Percentiles rank a stretch among this genome's conserved stretches.
These are phyloP conservation scores for Orthosia incerta DNA, from an alignment of 2,888 invertebrate species.

Conservation along the genomic window DNA sequence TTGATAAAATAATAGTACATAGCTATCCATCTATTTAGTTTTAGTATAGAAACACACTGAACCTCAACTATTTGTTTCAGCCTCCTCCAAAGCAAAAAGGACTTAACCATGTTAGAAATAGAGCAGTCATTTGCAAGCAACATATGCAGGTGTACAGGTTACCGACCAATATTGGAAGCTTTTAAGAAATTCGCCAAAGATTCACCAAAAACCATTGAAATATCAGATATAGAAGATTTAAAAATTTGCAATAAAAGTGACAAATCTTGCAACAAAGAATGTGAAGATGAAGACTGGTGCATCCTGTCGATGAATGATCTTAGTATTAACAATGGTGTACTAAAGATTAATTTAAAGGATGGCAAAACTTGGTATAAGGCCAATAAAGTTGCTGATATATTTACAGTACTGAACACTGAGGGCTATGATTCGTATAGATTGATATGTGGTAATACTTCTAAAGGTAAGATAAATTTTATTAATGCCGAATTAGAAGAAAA, in stretches of 20 bases:
- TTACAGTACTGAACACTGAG: conserved; percentile 85
- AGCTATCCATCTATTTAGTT: too few species aligned
- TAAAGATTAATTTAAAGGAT: conserved; percentile 71
- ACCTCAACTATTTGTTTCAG: conserved; percentile 42
- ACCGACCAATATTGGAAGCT: conserved; percentile 94
- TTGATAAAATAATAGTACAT: too few species aligned
- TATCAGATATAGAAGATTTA: conserved; percentile 87
- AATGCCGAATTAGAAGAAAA: neutral
- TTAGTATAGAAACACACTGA: too few species aligned
- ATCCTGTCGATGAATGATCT: conserved; percentile 54
- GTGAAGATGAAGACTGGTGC: conserved; percentile 76
- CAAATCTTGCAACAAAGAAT: conserved; percentile 78
- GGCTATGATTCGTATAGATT: conserved; percentile 90
- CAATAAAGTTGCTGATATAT: conserved; percentile 85
- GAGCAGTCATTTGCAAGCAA: conserved; percentile 94
- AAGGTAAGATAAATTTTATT: conserved; percentile 85
- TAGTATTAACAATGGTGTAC: conserved; percentile 74
- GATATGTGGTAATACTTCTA: conserved; percentile 93
- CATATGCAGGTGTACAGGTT: conserved; percentile 95
- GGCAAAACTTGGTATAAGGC: conserved; percentile 90
- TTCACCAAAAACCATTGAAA: conserved; percentile 84
- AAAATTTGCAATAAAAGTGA: conserved; percentile 68
- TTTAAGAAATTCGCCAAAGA: conserved; percentile 94
- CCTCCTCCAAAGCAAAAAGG: conserved; percentile 51
- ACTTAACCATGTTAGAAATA: conserved; percentile 85